Conservation (phyloP, 2,797 vertebrate genomes). For the Coccyzus lansbergi region DNA sequence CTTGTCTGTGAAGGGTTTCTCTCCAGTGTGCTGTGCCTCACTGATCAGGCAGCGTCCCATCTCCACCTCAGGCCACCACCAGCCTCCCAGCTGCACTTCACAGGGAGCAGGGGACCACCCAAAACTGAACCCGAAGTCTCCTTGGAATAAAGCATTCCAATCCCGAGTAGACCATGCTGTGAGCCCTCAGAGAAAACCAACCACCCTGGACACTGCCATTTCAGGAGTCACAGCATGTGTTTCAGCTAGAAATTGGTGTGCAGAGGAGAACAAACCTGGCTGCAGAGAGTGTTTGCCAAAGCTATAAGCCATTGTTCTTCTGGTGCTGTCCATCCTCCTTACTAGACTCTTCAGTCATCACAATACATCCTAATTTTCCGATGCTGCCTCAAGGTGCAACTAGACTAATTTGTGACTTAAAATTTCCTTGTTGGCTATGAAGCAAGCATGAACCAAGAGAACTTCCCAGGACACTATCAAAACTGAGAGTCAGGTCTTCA, state of each 20-base stretch:
- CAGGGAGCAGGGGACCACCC: no score
- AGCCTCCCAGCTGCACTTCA: neutral
- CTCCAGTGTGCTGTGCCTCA: accelerated
- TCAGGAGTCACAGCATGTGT: neutral
- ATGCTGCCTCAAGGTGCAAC: neutral
- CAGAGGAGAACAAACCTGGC: neutral
- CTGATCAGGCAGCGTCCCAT: accelerated
- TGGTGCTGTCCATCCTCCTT: neutral
- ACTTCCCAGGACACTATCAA: neutral
- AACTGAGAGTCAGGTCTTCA: neutral
- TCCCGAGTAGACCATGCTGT: neutral
- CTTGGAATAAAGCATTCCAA: neutral
- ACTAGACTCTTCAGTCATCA: neutral
- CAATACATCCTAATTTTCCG: accelerated
- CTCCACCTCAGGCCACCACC: neutral
- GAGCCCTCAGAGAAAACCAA: neutral
- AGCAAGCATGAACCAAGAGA: accelerated
- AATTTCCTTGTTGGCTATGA: neutral
- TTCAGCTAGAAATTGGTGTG: neutral
- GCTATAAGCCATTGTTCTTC: neutral
- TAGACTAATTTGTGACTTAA: neutral
- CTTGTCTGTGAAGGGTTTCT: accelerated
- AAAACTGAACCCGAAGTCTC: neutral
- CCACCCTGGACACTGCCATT: accelerated
- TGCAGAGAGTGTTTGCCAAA: neutral